A percentile compares a stretch with the other conserved stretches of the same genome.
Conservation (phyloP, 2,797 vertebrate genomes). For the Ispidina picta region DNA sequence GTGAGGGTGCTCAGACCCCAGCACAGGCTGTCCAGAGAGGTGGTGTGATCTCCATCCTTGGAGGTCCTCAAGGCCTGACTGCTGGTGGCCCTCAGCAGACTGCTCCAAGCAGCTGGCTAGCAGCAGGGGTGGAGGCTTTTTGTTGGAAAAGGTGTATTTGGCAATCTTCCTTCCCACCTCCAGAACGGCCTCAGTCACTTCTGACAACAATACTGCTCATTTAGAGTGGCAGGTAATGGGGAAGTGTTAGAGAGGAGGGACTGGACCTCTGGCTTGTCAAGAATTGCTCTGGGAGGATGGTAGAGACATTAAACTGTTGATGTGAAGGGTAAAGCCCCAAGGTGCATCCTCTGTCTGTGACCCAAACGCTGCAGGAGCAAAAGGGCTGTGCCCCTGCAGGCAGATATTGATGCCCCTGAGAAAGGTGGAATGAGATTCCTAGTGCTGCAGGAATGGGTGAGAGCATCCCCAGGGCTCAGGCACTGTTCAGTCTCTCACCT, state of each 20-base stretch:
- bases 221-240: background rate
- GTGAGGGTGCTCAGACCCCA: background rate
- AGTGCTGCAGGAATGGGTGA: background rate
- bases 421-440: background rate
- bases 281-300: background rate
- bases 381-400: background rate
- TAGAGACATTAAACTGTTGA: background rate
- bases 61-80: background rate
- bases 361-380: background rate
- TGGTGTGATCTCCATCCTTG: background rate
- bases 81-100: background rate
- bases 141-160: background rate
- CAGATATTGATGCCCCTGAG: background rate
- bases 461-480: background rate
- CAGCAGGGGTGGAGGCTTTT: background rate
- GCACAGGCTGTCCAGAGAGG: background rate
- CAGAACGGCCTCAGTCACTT: background rate
- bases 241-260: background rate
- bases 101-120: background rate
- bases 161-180: background rate
- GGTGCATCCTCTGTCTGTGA: background rate
- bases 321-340: background rate
- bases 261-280: background rate
- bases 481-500: background rate
- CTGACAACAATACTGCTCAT: background rate